Evolutionary conservation across 2,888 invertebrate genomes (phyloP), one percentile per base, ranked within the genome.

Genomic region (Heteropelma amictum): DNA sequence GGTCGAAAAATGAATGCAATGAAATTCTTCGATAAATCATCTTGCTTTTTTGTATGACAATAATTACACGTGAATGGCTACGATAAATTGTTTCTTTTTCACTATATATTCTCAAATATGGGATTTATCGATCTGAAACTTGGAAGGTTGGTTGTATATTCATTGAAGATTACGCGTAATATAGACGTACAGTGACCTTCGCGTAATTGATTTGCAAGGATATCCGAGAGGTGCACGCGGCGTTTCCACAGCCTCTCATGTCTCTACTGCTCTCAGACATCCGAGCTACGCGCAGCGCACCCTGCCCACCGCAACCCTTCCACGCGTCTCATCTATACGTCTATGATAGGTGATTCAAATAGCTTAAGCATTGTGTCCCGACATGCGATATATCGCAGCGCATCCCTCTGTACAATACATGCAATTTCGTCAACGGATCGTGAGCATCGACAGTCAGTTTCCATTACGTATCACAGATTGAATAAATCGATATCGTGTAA

Each of bases 181-280:
- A 14, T 63, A 61, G 40, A 42, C 33, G 54, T 33, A 61, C 49
- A 35, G 12, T 51, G 63, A 63, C 58, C 73, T 56, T 45, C 23
- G 23, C 54, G 56, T 68, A 68, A 73, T 73, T 61, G 73, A 73
- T 73, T 73, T 64, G 40, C 73, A 64, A 69, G 68, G 58, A 73
- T 69, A 68, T 69, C 69, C 73, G 73, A 64, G 72, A 54, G 58
- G 64, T 64, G 63, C 69, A 45, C 51, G 45, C 42, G 45, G 58
- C 69, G 33, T 35, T 58, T 51, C 42, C 42, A n/a, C 30, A 21
- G 38, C 30, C 67, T 28, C 38, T 54, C 17, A n/a, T 14, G 19
- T 23, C 33, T 42, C 21, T 12, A 26, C 38, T 38, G 45, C 54
- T 14, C 28, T 10, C 35, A 0, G 33, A 45, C 51, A 45, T 53